These are phyloP conservation scores for Melanaphis sacchari DNA, from an alignment of 1,140 invertebrate species.

Conservation along the genomic window DNA sequence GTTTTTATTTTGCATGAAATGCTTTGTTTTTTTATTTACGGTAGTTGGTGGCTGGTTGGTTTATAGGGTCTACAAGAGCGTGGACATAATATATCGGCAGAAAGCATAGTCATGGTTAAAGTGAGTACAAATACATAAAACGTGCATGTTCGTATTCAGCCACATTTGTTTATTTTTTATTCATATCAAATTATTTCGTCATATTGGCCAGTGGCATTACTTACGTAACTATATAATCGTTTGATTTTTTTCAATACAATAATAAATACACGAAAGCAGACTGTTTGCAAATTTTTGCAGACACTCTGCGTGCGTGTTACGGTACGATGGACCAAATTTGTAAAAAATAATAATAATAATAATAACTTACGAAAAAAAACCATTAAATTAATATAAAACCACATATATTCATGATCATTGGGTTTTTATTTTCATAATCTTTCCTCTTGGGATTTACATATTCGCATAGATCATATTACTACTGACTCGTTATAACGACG, in stretches of 20 bases:
- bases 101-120: constrained; percentile 88
- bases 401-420: not conserved
- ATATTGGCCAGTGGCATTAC: not conserved
- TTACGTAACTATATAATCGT: not conserved
- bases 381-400: not conserved
- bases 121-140: constrained; percentile 71
- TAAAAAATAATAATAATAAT: not conserved
- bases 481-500: not conserved
- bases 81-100: constrained; percentile 86
- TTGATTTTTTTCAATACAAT: not conserved
- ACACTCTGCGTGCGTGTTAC: not conserved
- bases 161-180: not conserved
- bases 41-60: constrained; percentile 60
- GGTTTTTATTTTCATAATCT: not conserved
- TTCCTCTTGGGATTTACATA: not conserved
- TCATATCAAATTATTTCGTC: not conserved
- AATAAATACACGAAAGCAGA: not conserved
- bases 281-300: not conserved
- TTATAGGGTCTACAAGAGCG: constrained; percentile 85
- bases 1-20: constrained; percentile 57
- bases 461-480: not conserved
- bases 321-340: not conserved
- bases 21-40: constrained; percentile 58
- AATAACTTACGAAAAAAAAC: not conserved
- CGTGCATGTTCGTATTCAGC: constrained; percentile 42